Percentiles rank a stretch among this genome's conserved stretches.
Conservation (phyloP, 2,797 vertebrate species). For the Microchirus variegatus region DNA sequence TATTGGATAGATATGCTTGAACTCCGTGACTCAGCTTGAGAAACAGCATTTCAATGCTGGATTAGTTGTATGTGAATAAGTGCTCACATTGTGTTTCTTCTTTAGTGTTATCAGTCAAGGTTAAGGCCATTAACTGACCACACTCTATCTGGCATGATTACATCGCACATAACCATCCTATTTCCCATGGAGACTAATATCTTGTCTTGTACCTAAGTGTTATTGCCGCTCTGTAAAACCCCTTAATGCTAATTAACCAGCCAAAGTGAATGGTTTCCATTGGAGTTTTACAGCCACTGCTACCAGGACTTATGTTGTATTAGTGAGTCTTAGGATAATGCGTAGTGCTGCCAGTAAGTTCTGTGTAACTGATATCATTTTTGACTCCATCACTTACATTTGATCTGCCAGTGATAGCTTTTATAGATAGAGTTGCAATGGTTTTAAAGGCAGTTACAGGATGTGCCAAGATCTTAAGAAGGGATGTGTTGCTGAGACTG, state of each 20-base stretch:
- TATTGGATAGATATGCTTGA: neutral
- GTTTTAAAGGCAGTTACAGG: slow-evolving; percentile 37
- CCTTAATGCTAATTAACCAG: slow-evolving; percentile 63
- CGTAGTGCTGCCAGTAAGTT: slow-evolving; percentile 47
- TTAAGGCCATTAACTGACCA: slow-evolving; percentile 58
- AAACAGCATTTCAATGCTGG: neutral
- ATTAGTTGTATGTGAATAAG: neutral
- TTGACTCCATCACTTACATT: slow-evolving; percentile 55
- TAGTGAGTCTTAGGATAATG: slow-evolving; percentile 46
- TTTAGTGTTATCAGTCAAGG: slow-evolving; percentile 44
- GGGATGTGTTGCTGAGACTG: slow-evolving; percentile 15
- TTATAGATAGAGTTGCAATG: slow-evolving; percentile 47
- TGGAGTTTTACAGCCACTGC: slow-evolving; percentile 52
- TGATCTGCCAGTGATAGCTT: slow-evolving; percentile 58
- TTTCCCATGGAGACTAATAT: slow-evolving; percentile 50
- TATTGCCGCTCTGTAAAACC: slow-evolving; percentile 59
- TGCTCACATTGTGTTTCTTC: slow-evolving; percentile 29
- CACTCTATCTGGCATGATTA: slow-evolving; percentile 44
- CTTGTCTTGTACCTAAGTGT: slow-evolving; percentile 42
- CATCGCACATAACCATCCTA: slow-evolving; percentile 38
- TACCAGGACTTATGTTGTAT: slow-evolving; percentile 55
- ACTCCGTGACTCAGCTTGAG: neutral
- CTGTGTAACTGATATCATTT: slow-evolving; percentile 53
- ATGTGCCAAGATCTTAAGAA: slow-evolving; percentile 21
- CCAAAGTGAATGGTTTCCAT: slow-evolving; percentile 54